Base-by-base conservation (phyloP, 1,140 invertebrate genomes). In the Ctenoplectra terminalis region DNA sequence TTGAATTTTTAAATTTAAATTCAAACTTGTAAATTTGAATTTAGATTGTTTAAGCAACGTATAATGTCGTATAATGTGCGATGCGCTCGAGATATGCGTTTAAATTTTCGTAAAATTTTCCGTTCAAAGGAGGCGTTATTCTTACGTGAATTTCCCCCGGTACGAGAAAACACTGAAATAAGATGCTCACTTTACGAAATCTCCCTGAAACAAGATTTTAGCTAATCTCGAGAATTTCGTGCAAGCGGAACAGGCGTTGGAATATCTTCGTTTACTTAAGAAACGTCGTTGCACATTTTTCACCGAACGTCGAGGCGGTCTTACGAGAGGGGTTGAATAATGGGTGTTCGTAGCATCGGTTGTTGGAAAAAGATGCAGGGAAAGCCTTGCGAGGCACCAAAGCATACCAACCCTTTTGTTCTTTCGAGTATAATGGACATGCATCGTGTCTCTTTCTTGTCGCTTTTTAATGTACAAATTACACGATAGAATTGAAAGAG, bases 341-440 rank as follows among this genome's bases (percentile, higher is more conserved):
- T 72, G 58, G 69, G 66, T 26, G 54, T 78, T 69, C 29, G 52
- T 60, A 58, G 23, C 15, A 37, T 46, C 40, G 17, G 26, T 8
- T 29, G 69, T n/a, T 29, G 67, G 67, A 52, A 37, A 43, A 79
- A 72, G 50, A 60, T 50, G 37, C 46, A 29, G 37, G 26, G 17
- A 31, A n/a, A 61, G 50, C 50, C 37, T 56, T 56, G 71, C 48
- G 50, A 64, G 37, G 31, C 61, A 64, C 52, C 72, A 81, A 81
- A 81, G 79, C 60, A 54, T 26, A 60, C 61, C 60, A 20, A 4
- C 11, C 46, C 54, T 74, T 81, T 81, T 81, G 79, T 81, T 81
- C 79, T 74, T 75, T 58, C 61, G 9, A 56, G 61, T 63, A 66
- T 81, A 81, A 81, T 81, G 79, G 72, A 67, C 79, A 67, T 67